These are phyloP conservation scores for Tyto alba DNA, from an alignment of 2,113 vertebrate genomes.

Conservation along the genomic window DNA sequence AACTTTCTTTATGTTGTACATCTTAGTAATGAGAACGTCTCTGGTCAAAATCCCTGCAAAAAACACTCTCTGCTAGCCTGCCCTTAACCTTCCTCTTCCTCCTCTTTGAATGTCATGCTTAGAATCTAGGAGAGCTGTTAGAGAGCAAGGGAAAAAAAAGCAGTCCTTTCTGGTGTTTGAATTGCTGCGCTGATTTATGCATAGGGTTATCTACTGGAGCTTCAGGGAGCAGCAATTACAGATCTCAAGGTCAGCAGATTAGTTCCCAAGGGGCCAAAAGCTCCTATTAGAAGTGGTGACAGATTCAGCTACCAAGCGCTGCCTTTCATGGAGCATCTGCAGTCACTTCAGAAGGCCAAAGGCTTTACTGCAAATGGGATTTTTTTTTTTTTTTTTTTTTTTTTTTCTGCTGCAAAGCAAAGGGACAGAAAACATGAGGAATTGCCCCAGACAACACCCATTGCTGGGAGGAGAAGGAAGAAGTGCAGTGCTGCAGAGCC, in stretches of 20 bases:
- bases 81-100: neutral
- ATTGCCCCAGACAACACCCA: rapidly evolving
- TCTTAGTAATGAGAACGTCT: neutral
- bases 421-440: neutral
- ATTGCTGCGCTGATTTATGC: conserved; percentile 26
- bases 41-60: neutral
- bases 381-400: neutral
- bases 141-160: neutral
- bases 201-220: neutral
- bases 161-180: neutral
- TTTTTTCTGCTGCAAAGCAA: neutral
- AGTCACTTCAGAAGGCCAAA: neutral
- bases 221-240: neutral
- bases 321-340: neutral
- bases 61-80: neutral
- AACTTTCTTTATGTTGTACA: neutral
- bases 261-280: neutral
- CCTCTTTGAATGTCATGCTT: neutral
- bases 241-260: conserved; percentile 24
- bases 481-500: neutral
- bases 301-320: neutral
- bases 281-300: neutral
- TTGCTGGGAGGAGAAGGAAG: neutral
- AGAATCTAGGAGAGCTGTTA: neutral
- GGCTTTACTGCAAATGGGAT: neutral